phyloP scores from a whole-genome alignment of 2,113 vertebrate species.

The Apeltes quadracus region DNA sequence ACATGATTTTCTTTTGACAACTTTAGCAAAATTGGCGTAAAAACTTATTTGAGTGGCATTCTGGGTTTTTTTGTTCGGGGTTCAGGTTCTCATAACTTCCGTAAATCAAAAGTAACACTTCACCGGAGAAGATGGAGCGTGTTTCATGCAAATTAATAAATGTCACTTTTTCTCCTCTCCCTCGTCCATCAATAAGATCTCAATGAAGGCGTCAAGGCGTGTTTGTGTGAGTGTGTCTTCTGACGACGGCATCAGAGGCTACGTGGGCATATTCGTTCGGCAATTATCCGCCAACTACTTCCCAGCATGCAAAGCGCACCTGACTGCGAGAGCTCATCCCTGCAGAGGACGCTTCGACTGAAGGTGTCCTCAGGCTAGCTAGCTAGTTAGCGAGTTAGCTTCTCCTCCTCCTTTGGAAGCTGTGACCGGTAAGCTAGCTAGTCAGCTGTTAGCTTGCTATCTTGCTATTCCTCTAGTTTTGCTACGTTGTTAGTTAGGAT shows the following conservation, averaged over 20 bases:
- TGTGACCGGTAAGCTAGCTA: too few species aligned
- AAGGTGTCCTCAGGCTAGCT: too few species aligned
- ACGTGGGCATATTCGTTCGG: neutral
- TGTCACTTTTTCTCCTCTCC: slow-evolving; percentile 10
- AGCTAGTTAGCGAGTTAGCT: too few species aligned
- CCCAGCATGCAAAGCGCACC: neutral
- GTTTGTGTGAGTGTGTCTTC: neutral
- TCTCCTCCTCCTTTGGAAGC: too few species aligned
- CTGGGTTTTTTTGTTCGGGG: neutral
- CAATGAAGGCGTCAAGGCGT: neutral
- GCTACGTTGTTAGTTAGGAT: too few species aligned
- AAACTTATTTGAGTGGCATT: neutral
- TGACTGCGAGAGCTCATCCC: neutral
- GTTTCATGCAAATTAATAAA: slow-evolving; percentile 39
- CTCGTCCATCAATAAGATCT: slow-evolving; percentile 32
- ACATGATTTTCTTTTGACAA: neutral
- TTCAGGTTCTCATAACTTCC: slow-evolving; percentile 23
- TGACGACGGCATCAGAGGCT: neutral
- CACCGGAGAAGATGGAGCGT: slow-evolving; percentile 9
- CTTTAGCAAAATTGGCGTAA: neutral
- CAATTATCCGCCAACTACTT: neutral
- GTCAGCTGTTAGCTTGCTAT: too few species aligned
- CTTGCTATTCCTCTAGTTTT: too few species aligned
- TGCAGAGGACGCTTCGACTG: neutral
- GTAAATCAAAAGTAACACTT: slow-evolving; percentile 50